These are phyloP conservation scores for Trichomalopsis sarcophagae DNA, from an alignment of 1,140 invertebrate species.

Conservation along the genomic window DNA sequence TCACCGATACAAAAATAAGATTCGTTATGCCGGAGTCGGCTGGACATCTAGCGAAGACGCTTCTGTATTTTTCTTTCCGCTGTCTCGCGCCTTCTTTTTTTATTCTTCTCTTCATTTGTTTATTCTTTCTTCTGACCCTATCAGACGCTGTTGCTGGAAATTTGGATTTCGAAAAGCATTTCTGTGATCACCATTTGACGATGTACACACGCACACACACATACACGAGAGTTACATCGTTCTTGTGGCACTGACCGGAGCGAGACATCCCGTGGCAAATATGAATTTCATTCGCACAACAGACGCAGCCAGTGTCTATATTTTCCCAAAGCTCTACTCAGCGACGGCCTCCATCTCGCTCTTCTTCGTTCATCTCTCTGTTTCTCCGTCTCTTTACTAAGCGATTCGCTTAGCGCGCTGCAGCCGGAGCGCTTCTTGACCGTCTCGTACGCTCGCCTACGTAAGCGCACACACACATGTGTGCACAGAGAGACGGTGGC, in stretches of 20 bases:
- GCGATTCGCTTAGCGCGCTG: conserved; percentile 2
- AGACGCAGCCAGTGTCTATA: no score
- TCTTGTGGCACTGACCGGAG: no score
- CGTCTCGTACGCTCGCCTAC: neutral
- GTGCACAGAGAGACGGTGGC: neutral
- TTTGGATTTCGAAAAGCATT: no score
- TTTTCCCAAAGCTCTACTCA: no score
- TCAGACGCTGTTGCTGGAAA: neutral
- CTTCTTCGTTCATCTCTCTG: conserved; percentile 1
- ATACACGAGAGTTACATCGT: no score
- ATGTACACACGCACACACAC: no score
- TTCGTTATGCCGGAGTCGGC: conserved; percentile 45
- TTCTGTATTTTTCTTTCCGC: neutral
- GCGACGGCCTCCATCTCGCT: neutral
- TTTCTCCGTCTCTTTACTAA: conserved; percentile 5
- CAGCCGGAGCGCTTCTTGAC: neutral
- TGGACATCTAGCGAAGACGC: conserved; percentile 34
- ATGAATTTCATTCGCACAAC: no score
- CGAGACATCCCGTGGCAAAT: no score
- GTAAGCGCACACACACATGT: neutral
- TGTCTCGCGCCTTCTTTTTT: conserved; percentile 1
- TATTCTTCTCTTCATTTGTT: no score
- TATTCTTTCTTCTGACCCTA: conserved; percentile 14
- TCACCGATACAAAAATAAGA: conserved; percentile 53
- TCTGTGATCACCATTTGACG: no score